Conservation (phyloP, 2,113 vertebrate genomes). For the Zosterops borbonicus region DNA sequence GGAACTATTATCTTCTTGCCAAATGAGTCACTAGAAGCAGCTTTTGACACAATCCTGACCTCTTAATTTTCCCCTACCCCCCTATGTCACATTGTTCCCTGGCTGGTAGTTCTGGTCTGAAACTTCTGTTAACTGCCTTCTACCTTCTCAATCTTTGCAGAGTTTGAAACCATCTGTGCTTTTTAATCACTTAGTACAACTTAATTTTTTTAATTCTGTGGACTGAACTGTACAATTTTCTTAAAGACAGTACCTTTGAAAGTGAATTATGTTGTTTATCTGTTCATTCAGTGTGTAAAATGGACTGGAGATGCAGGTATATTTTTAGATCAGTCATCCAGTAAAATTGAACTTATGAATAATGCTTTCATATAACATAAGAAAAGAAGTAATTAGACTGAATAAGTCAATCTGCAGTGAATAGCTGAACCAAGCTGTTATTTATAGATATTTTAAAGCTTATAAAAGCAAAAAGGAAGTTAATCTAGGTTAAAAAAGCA, state of each 20-base stretch:
- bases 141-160: neutral
- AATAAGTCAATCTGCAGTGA: neutral
- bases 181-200: neutral
- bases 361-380: neutral
- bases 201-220: neutral
- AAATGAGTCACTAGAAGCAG: neutral
- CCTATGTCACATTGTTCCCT: neutral
- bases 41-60: neutral
- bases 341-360: neutral
- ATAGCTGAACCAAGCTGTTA: neutral
- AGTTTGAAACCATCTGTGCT: neutral
- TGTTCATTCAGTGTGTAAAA: neutral
- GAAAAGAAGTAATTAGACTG: neutral
- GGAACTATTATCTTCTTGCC: neutral
- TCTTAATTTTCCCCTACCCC: neutral
- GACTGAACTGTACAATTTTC: neutral
- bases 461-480: neutral
- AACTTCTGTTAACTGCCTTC: neutral
- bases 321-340: neutral
- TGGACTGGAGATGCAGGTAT: neutral
- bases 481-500: neutral
- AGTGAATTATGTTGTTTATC: neutral
- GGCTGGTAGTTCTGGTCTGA: neutral
- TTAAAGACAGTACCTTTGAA: neutral
- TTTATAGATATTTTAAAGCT: neutral